Evolutionary conservation across 2,113 vertebrate species (phyloP), one percentile per base, ranked within the genome.

Genomic region (Myotis lucifugus): DNA sequence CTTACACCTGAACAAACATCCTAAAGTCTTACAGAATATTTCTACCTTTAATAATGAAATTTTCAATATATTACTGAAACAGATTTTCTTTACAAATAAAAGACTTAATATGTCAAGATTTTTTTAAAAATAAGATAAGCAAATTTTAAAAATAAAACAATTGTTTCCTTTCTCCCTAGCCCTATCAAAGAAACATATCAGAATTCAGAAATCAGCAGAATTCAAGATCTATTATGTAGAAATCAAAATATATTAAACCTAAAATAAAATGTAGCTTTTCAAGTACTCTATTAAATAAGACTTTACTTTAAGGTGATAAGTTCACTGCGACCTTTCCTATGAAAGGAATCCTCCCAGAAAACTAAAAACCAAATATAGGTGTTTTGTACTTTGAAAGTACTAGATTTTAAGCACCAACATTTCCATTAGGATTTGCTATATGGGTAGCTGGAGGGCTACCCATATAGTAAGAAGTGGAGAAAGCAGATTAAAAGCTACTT

Each of bases 51-150:
- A 78, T 76, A 64, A 84, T 84, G 12, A 91, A 93, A 93, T 54
- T 61, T 90, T 85, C 52, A 88, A 56, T 70, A 72, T 50, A 77
- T 54, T 72, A 87, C 9, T 93, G 83, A 91, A 93, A 73, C 34
- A 95, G 84, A 92, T 70, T 85, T 72, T 95, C 81, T 89, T 96
- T 89, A 59, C 19, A 96, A 92, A 85, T 74, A 90, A 85, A 85
- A 14, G n/a, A 93, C 83, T 82, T 78, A 88, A 32, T 67, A 73
- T n/a, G 23, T 89, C n/a, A 94, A 91, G 25, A 86, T 79, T 64
- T 64, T 64, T 61, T 29, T 6, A 14, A 74, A 94, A 73, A 83
- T 54, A 83, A 46, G 8, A 81, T 5, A 67, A 67, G 19, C 15
- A 50, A 82, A 32, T 77, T 66, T 12, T 46, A n/a, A 48, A 48